Evolutionary conservation across 2,113 vertebrate genomes (phyloP), one percentile per base, ranked within the genome.

Genomic region (Hucho hucho): DNA sequence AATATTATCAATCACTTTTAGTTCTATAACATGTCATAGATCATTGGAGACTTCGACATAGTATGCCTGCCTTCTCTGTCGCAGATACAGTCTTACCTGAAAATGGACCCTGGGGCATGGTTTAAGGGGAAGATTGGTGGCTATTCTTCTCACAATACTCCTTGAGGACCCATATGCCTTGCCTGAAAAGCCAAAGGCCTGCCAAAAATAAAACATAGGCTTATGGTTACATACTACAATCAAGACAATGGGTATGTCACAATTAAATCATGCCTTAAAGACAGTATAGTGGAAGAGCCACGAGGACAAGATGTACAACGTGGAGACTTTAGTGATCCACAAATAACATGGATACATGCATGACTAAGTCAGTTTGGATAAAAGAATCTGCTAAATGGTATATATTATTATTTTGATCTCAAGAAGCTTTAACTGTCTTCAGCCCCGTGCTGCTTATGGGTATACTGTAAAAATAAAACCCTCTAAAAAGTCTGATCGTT

Each of bases 61-160:
- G 37, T 12, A 12, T 18, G 49, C 49, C 3, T 16, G 13, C 16
- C 12, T 43, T 11, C 47, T 53, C 49, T 53, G 49, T 22, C 5
- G 58, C 37, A 43, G 7, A 43, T 9, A 61, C 11, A 32, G 43
- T 37, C 75, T 74, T 87, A 99, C 98, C 96, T 98, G 97, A 90
- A 99, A 97, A 53, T 96, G 95, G 86, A 97, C 94, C 90, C 98
- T 94, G 66, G 95, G 95, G 77, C 96, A 97, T 6, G 97, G 97
- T 72, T 95, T 93, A 2, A 99, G 88, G 73, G 98, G 96, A 74
- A 99, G 96, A 84, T 91, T 98, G 28, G 93, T 91, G 12, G 95
- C 98, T 87, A 99, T 99, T 91, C 96, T 95, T 79, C 98, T 94
- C 69, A 98, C 96, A 2, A 99, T 96, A 89, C 98, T 99, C 84